Conservation (phyloP, 2,797 vertebrate genomes). For the Galagoides demidoff region DNA sequence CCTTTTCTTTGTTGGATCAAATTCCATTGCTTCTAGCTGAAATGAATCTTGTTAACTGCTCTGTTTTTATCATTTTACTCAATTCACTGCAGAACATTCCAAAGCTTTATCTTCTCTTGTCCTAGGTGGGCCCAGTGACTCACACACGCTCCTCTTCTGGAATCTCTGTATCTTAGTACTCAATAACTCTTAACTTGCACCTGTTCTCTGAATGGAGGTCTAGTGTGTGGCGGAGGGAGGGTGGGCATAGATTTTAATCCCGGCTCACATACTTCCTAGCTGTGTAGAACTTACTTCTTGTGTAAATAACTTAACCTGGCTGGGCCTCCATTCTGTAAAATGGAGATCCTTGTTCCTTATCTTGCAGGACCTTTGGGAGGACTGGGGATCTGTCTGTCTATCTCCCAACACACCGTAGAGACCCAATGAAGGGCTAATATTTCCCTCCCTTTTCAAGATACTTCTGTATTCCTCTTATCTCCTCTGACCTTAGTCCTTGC, state of each 20-base stretch:
- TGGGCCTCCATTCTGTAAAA: not conserved
- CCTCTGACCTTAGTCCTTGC: not conserved
- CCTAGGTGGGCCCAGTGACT: not conserved
- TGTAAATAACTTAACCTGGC: not conserved
- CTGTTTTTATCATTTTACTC: constrained; percentile 22
- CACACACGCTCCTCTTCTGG: not conserved
- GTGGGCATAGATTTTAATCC: not conserved
- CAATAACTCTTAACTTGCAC: not conserved
- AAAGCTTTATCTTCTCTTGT: constrained; percentile 21
- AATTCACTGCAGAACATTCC: not conserved
- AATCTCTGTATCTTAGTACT: not conserved
- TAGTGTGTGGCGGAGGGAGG: not conserved
- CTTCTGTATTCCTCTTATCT: not conserved
- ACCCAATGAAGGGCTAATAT: not conserved
- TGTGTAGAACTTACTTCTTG: not conserved
- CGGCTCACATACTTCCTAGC: not conserved
- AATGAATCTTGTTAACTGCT: not conserved
- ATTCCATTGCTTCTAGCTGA: not conserved
- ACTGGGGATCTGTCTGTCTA: not conserved
- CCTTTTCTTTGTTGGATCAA: constrained; percentile 24
- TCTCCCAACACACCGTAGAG: not conserved
- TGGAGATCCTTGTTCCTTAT: not conserved
- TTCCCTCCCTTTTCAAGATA: not conserved
- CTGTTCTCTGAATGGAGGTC: not conserved
- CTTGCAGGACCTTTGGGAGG: not conserved